These are phyloP conservation scores for Platichthys stellatus DNA, from an alignment of 2,113 vertebrate species.

Conservation along the genomic window DNA sequence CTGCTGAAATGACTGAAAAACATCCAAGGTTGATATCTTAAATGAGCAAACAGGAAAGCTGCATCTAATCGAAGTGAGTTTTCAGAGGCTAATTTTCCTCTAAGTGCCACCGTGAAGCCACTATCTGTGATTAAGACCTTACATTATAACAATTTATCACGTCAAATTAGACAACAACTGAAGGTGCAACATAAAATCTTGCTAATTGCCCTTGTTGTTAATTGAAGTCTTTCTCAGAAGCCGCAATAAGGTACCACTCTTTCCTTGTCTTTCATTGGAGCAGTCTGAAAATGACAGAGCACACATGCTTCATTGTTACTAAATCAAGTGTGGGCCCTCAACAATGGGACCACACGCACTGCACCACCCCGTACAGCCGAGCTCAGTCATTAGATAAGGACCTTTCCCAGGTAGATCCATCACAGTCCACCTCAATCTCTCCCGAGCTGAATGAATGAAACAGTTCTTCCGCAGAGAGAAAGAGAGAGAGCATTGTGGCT, in stretches of 20 bases:
- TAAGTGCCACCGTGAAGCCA: constrained; percentile 28
- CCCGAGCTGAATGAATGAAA: constrained; percentile 52
- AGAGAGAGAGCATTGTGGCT: constrained; percentile 61
- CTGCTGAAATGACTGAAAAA: constrained; percentile 25
- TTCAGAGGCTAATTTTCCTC: constrained; percentile 21
- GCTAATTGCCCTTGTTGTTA: constrained; percentile 22
- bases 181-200: constrained; percentile 1
- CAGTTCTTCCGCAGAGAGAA: constrained; percentile 44
- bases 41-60: constrained; percentile 11
- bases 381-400: constrained; percentile 47
- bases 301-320: constrained; percentile 39
- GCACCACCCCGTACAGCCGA: constrained; percentile 21
- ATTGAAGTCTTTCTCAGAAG: constrained; percentile 10
- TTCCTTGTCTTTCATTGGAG: constrained; percentile 8
- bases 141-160: constrained; percentile 21
- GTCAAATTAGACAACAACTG: constrained; percentile 31
- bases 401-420: constrained; percentile 76
- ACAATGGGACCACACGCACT: constrained; percentile 61
- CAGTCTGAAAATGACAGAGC: constrained; percentile 33
- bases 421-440: constrained; percentile 48
- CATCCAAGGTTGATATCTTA: constrained; percentile 14
- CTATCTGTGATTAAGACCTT: constrained; percentile 26
- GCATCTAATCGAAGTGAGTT: constrained; percentile 24
- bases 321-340: constrained; percentile 27
- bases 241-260: constrained; percentile 26